These are phyloP conservation scores for Micromussa lordhowensis DNA, from an alignment of 92 coral and sea anemone species.

Conservation along the genomic window DNA sequence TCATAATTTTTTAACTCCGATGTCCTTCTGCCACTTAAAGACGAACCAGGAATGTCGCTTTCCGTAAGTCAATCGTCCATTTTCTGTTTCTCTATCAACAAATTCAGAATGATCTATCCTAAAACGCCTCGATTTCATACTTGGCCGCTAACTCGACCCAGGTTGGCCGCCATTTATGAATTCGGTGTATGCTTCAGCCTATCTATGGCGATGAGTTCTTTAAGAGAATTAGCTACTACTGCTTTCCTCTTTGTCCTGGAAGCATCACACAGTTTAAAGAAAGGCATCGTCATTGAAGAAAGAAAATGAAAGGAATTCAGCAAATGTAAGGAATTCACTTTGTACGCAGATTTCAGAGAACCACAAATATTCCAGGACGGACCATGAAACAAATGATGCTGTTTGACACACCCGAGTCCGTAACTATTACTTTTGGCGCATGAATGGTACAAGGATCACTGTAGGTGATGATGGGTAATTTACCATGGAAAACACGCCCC, in stretches of 20 bases:
- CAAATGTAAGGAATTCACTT: neutral
- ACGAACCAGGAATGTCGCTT: conserved; percentile 40
- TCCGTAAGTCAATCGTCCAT: neutral
- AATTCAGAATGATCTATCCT: neutral
- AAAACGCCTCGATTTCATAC: too few species aligned
- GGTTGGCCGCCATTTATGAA: too few species aligned
- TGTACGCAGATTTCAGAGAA: conserved; percentile 11
- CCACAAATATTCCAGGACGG: neutral
- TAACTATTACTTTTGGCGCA: too few species aligned
- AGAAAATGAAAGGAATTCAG: too few species aligned
- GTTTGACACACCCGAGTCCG: neutral
- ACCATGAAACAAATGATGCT: neutral
- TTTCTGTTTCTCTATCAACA: neutral
- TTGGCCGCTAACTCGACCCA: too few species aligned
- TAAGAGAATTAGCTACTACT: conserved; percentile 24
- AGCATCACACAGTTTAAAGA: conserved; percentile 8
- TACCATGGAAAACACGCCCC: too few species aligned
- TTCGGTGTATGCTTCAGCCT: neutral
- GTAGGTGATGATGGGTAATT: too few species aligned
- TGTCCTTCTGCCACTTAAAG: conserved; percentile 29
- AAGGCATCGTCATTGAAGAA: neutral
- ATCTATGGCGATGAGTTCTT: conserved; percentile 17
- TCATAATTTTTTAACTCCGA: conserved; percentile 29
- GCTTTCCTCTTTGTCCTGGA: conserved; percentile 37
- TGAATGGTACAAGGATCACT: too few species aligned